Evolutionary conservation across 1,140 invertebrate species (phyloP), one percentile per base, ranked within the genome.

Genomic region (Tenebrio molitor): DNA sequence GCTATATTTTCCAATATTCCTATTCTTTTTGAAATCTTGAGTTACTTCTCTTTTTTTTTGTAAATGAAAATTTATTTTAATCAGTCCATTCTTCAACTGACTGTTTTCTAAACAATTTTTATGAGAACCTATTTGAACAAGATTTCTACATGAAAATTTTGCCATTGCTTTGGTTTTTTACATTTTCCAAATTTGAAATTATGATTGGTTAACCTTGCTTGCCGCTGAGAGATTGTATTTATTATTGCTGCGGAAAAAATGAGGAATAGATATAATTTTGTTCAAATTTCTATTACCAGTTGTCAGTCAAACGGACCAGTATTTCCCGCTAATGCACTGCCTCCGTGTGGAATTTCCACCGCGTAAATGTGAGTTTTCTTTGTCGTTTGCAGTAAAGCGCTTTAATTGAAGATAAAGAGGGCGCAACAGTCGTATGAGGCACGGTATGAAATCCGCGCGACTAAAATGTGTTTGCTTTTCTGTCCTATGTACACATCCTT

Each of bases 401-500:
- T 65, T 65, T 65, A 42, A 42, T 65, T 65, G 62, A 23, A 65
- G 62, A 65, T 42, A 65, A 65, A 65, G 62, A 65, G 62, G 33
- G 62, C 39, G 62, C 33, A 19, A 65, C 33, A 39, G 62, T 65
- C 39, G 62, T 42, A 65, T 42, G 62, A 65, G 62, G 39, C 25
- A 65, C 34, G 65, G 71, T 73, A 65, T 75, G 71, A 74, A 79
- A 76, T 77, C 72, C 73, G 74, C 78, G 76, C 76, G 78, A 80
- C 75, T 80, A 76, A 80, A 81, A 81, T 78, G 77, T 81, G 79
- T 81, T 81, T 81, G 76, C 79, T 81, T 77, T 80, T 77, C 74
- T 70, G 79, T 81, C 80, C 80, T 81, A 81, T 81, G 80, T 81
- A 81, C 79, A 81, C 80, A 81, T 79, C 77, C 79, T 81, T 81